Evolutionary conservation across 2,113 vertebrate genomes (phyloP).

Genomic region (Stigmatopora argus): DNA sequence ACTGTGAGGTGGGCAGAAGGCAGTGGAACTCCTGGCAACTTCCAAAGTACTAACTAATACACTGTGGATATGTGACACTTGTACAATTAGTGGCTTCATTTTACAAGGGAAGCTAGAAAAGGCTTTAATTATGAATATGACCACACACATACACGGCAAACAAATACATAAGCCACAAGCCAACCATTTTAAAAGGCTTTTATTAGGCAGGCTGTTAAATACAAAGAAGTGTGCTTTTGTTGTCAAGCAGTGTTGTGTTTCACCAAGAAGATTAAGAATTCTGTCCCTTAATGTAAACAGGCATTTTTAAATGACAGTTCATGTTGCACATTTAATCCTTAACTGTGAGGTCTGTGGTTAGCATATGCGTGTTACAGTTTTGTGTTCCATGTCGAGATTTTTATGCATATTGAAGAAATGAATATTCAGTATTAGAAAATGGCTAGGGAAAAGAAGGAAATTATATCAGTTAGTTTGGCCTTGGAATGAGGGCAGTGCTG

Average conservation of each 20-base stretch:
- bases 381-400: not conserved
- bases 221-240: conserved; percentile 13
- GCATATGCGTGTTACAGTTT: not conserved
- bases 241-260: conserved; percentile 1
- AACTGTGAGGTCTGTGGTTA: not conserved
- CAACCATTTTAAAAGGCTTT: conserved; percentile 5
- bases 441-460: not conserved
- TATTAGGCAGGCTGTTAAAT: conserved; percentile 17
- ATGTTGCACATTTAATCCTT: not conserved
- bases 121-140: conserved; percentile 29
- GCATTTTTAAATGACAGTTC: not conserved
- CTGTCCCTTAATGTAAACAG: not conserved
- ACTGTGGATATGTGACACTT: conserved; percentile 9
- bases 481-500: not conserved
- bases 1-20: not conserved
- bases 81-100: not conserved
- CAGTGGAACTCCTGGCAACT: conserved; percentile 25
- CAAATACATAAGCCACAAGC: conserved; percentile 11
- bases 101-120: conserved; percentile 42
- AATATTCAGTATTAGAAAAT: not conserved
- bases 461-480: not conserved
- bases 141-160: conserved; percentile 3
- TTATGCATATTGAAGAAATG: not conserved
- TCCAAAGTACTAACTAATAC: not conserved
- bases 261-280: not conserved